These are phyloP conservation scores for Patella ulyssiponensis DNA, from an alignment of 2,888 invertebrate species.

Conservation along the genomic window DNA sequence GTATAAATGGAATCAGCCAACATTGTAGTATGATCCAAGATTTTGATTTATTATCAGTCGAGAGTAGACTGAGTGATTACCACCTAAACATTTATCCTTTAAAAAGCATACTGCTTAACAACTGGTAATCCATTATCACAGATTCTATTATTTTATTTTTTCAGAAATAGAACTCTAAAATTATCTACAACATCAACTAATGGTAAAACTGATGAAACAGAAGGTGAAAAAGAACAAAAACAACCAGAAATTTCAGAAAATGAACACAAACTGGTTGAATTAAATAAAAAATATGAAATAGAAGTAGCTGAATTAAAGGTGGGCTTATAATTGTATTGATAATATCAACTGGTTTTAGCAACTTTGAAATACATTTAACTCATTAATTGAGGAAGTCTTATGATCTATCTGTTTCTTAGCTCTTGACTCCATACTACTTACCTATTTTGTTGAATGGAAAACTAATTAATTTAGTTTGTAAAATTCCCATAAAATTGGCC, in stretches of 20 bases:
- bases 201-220: conserved; percentile 21
- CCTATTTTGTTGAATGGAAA: neutral
- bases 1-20: no score
- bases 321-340: no score
- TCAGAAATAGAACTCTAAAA: neutral
- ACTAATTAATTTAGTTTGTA: neutral
- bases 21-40: no score
- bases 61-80: no score
- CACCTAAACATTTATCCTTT: no score
- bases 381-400: no score
- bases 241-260: conserved; percentile 24
- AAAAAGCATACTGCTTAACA: no score
- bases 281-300: conserved; percentile 44
- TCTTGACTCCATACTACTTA: neutral
- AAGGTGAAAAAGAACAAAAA: conserved; percentile 17
- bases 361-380: no score
- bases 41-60: no score
- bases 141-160: neutral
- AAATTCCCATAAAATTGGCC: neutral
- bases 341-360: no score
- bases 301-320: conserved; percentile 50
- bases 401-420: no score
- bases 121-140: no score
- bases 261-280: conserved; percentile 39
- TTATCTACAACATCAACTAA: conserved; percentile 33